Evolutionary conservation across 2,888 invertebrate species (phyloP), one percentile per base, ranked within the genome.

Genomic region (Chironomus tentans): DNA sequence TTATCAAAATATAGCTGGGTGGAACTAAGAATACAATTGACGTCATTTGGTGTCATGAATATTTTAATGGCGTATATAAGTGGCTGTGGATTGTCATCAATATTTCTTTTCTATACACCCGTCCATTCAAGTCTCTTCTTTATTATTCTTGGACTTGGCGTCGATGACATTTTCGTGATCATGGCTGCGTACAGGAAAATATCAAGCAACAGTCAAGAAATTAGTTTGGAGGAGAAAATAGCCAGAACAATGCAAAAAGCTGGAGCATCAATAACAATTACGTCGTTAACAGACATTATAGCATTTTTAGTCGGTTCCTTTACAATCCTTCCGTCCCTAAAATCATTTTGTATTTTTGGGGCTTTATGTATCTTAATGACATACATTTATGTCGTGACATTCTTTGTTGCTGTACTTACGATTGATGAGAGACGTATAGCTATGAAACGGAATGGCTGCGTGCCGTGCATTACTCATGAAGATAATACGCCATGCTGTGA

Each of bases 101-200:
- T 89, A 7, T 81, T 91, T 76, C 90, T 93, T 48, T 87, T 90
- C 46, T 93, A 92, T 82, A 92, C 93, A 1, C 93, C 93, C 0
- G 90, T 94, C 0, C 93, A 94, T 82, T 90, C 91, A 10, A 91
- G 93, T 13, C 83, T 94, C 77, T 93, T 93, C 5, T 93, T 94
- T 83, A 85, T 94, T 77, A 82, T 94, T 15, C 89, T 94, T 87
- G 93, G 93, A 77, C 87, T 79, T 78, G 91, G 91, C 48, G 89
- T 94, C 24, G 94, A 94, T 80, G 94, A 94, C 81, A 92, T 93
- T 88, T 93, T 94, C 83, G 92, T 94, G 0, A 91, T 94, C 84
- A 88, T 90, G 84, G 90, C 91, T 21, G 90, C 91, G 81, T 92
- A 91, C 91, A 88, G 90, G 77, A 89, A 91, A 80, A 81, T 89